A percentile compares a stretch with the other conserved stretches of the same genome.
phyloP scores from a whole-genome alignment of 92 coral and sea anemone species.

The Zoanthus solanderi region DNA sequence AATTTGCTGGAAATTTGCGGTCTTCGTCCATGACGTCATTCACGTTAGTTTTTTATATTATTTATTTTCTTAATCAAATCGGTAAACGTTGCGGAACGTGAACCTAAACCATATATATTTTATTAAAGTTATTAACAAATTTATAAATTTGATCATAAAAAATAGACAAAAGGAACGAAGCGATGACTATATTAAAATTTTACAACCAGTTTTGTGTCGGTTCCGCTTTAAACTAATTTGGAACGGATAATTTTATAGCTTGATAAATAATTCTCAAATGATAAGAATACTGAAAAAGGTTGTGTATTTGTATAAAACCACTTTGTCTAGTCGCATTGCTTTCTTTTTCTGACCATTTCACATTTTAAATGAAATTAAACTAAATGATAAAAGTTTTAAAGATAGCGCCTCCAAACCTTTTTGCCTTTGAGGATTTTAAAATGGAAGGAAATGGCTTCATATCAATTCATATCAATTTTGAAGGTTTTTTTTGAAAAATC shows the following conservation, averaged over 20 bases:
- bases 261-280: neutral
- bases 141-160: neutral
- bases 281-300: no score
- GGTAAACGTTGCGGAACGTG: no score
- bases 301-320: no score
- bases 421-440: no score
- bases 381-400: neutral
- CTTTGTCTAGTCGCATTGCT: neutral
- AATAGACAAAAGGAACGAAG: no score
- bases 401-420: neutral
- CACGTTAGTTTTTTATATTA: no score
- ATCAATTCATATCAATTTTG: no score
- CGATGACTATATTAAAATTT: neutral
- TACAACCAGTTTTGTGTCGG: slow-evolving; percentile 18
- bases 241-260: neutral
- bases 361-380: neutral
- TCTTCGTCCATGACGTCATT: no score
- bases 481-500: neutral
- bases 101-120: neutral
- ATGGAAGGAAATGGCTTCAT: neutral
- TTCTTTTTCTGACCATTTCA: neutral
- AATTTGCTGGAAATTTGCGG: no score
- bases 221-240: slow-evolving; percentile 13
- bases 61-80: no score
- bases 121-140: neutral